Percentiles rank a stretch among this genome's conserved stretches.
Conservation (phyloP, 2,113 vertebrate species). For the Aix galericulata region DNA sequence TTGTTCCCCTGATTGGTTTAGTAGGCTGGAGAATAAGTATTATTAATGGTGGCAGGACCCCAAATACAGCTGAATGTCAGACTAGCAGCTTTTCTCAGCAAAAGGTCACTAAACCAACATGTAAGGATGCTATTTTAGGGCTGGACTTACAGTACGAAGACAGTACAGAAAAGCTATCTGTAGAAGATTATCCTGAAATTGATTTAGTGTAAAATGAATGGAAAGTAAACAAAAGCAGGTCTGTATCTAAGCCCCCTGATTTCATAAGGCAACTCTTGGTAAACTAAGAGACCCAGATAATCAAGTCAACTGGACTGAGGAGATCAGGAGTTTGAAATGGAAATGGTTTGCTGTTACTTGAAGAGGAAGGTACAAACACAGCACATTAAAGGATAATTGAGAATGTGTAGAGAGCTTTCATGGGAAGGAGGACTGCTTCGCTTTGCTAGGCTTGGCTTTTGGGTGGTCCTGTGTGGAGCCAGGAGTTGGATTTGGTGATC, state of each 20-base stretch:
- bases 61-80: slow-evolving; percentile 16
- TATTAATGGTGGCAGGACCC: not conserved
- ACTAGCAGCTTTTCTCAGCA: slow-evolving; percentile 33
- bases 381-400: not conserved
- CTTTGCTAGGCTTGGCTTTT: not conserved
- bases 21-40: slow-evolving; percentile 2
- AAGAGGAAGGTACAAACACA: not conserved
- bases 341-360: not conserved
- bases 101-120: slow-evolving; percentile 37
- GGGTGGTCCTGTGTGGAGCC: no score
- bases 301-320: not conserved
- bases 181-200: not conserved
- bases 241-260: not conserved
- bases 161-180: not conserved
- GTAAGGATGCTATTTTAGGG: slow-evolving; percentile 14
- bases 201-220: not conserved
- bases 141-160: not conserved
- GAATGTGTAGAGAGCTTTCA: not conserved
- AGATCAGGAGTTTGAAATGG: not conserved
- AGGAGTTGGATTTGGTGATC: no score
- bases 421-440: not conserved
- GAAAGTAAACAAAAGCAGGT: not conserved
- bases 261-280: not conserved
- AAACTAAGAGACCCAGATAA: not conserved
- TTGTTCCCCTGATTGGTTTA: not conserved